A percentile compares a stretch with the other conserved stretches of the same genome.
phyloP scores from a whole-genome alignment of 2,113 vertebrate genomes.

The Percopsis transmontana region DNA sequence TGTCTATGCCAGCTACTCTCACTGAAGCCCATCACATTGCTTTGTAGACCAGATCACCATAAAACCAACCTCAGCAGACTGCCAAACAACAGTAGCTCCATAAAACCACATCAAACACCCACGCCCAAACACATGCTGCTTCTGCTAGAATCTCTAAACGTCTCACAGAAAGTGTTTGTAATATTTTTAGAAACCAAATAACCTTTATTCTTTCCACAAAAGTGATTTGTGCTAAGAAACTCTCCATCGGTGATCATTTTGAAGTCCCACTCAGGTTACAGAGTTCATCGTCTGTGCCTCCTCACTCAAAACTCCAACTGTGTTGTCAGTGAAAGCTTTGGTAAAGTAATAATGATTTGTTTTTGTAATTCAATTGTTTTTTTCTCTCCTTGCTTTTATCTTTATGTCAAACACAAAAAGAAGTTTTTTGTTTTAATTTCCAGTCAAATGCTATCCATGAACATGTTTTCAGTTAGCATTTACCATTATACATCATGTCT shows the following conservation, averaged over 20 bases:
- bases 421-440: not conserved
- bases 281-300: too few relatives aligned
- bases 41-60: constrained; percentile 14
- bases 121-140: constrained; percentile 34
- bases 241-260: constrained; percentile 24
- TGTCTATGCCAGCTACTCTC: constrained; percentile 36
- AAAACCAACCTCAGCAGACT: constrained; percentile 22
- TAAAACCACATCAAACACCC: constrained; percentile 14
- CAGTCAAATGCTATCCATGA: not conserved
- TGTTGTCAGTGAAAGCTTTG: too few relatives aligned
- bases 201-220: not conserved
- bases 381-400: too few relatives aligned
- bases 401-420: too few relatives aligned
- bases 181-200: not conserved
- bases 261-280: constrained; percentile 21
- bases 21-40: constrained; percentile 34
- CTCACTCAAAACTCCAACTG: too few relatives aligned
- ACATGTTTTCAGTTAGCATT: not conserved
- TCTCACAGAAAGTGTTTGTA: constrained; percentile 14
- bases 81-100: constrained; percentile 22
- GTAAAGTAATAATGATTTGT: too few relatives aligned
- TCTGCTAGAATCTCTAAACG: constrained; percentile 6
- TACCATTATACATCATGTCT: not conserved
- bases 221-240: constrained; percentile 12
- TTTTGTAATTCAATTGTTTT: too few relatives aligned